Evolutionary conservation across 2,113 vertebrate species (phyloP).

Genomic region (Alligator sinensis): DNA sequence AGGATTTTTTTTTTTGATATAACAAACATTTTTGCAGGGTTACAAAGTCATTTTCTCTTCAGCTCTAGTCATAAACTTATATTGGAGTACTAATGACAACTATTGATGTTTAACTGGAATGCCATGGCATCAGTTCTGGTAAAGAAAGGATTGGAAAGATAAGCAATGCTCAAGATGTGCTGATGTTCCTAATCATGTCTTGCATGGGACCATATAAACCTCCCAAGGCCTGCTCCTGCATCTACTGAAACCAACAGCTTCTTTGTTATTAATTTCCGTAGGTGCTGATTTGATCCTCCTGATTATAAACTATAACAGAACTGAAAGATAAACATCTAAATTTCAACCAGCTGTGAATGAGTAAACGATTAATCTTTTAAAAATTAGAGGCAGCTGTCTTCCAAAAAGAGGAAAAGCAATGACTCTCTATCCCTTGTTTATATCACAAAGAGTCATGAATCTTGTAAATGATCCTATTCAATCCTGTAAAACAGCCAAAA

Average conservation of each 20-base stretch:
- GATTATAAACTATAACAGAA: too few relatives aligned
- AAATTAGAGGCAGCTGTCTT: not conserved
- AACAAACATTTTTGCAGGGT: not conserved
- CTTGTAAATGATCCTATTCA: not conserved
- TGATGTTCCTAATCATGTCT: not conserved
- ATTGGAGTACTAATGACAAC: not conserved
- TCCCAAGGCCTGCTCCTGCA: not conserved
- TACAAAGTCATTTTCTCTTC: not conserved
- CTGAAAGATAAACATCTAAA: not conserved
- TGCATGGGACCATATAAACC: not conserved
- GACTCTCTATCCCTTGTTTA: not conserved
- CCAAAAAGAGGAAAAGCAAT: not conserved
- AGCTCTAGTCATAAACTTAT: not conserved
- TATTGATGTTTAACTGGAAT: not conserved
- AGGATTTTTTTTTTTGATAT: not conserved
- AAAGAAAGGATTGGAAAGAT: not conserved
- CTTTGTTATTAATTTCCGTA: too few relatives aligned
- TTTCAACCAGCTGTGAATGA: not conserved
- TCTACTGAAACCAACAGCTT: not conserved
- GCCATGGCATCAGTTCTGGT: too few relatives aligned
- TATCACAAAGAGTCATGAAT: not conserved
- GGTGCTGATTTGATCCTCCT: too few relatives aligned
- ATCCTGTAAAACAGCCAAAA: not conserved
- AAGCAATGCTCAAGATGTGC: not conserved
- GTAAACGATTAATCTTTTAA: not conserved